Conservation (phyloP, 2,888 invertebrate genomes). For the Neoascia interrupta region DNA sequence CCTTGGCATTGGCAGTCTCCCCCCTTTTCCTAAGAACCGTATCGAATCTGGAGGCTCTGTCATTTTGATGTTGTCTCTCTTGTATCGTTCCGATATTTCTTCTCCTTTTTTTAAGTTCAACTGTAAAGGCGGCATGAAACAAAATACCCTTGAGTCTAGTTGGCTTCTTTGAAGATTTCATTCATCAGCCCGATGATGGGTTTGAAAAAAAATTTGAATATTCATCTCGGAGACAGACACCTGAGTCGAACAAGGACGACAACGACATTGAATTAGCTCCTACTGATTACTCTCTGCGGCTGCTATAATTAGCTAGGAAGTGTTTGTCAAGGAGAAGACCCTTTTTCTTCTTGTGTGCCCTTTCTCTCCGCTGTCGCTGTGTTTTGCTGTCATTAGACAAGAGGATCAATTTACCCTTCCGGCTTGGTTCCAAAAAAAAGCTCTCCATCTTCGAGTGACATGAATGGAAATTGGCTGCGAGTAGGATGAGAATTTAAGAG, state of each 20-base stretch:
- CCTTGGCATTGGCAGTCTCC: background rate
- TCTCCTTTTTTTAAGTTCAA: background rate
- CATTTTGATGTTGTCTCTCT: no score
- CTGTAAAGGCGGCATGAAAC: constrained; percentile 57
- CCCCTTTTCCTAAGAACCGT: constrained; percentile 2
- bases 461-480: constrained; percentile 40
- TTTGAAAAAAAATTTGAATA: constrained; percentile 34
- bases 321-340: constrained; percentile 59
- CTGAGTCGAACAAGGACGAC: constrained; percentile 56
- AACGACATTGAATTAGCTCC: constrained; percentile 53
- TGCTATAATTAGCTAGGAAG: constrained; percentile 67
- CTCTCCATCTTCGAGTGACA: constrained; percentile 27
- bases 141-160: constrained; percentile 67
- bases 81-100: constrained; percentile 8
- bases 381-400: constrained; percentile 25
- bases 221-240: constrained; percentile 49
- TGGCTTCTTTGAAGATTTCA: constrained; percentile 57
- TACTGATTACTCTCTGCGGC: constrained; percentile 54
- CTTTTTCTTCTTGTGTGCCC: constrained; percentile 13
- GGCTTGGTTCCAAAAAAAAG: constrained; percentile 47
- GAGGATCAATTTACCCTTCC: constrained; percentile 69
- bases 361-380: background rate
- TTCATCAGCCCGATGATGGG: constrained; percentile 51
- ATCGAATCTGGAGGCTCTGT: no score
- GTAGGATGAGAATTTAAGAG: constrained; percentile 31